These are phyloP conservation scores for Dasyornis broadbenti DNA, from an alignment of 2,113 vertebrate genomes.

Conservation along the genomic window DNA sequence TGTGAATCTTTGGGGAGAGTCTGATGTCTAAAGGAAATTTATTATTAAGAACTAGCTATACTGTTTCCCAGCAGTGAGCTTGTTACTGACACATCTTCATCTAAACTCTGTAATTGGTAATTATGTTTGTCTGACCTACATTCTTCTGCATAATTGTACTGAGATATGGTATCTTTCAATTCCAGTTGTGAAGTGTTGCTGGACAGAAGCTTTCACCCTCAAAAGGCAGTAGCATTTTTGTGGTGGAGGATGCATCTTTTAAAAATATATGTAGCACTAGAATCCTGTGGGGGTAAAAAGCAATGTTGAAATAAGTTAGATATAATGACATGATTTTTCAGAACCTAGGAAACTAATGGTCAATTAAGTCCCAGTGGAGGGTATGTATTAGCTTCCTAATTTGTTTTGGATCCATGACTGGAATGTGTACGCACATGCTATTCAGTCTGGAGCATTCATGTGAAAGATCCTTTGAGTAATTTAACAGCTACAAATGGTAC, in stretches of 20 bases:
- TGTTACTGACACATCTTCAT: slow-evolving; percentile 25
- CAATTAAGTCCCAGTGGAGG: slow-evolving; percentile 53
- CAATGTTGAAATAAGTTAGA: slow-evolving; percentile 29
- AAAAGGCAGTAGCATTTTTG: slow-evolving; percentile 11
- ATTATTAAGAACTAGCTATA: slow-evolving; percentile 41
- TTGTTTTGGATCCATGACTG: slow-evolving; percentile 50
- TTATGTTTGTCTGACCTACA: slow-evolving; percentile 58
- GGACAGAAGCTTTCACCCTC: slow-evolving; percentile 28
- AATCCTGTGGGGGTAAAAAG: slow-evolving; percentile 28
- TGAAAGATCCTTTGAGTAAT: slow-evolving; percentile 58
- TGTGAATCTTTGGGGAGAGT: slow-evolving; percentile 44
- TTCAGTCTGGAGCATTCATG: background rate
- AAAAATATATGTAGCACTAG: background rate
- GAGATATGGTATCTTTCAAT: slow-evolving; percentile 38
- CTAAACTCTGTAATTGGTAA: slow-evolving; percentile 48
- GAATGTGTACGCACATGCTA: slow-evolving; percentile 5
- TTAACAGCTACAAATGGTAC: slow-evolving; percentile 48
- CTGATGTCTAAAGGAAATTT: slow-evolving; percentile 50
- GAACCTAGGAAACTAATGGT: slow-evolving; percentile 61
- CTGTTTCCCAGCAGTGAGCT: slow-evolving; percentile 33
- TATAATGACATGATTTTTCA: slow-evolving; percentile 61
- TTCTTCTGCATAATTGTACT: slow-evolving; percentile 32
- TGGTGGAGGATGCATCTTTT: background rate
- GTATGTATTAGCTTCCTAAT: slow-evolving; percentile 48
- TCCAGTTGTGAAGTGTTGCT: slow-evolving; percentile 7